phyloP scores from a whole-genome alignment of 2,113 vertebrate genomes.

The Eulemur macaco region DNA sequence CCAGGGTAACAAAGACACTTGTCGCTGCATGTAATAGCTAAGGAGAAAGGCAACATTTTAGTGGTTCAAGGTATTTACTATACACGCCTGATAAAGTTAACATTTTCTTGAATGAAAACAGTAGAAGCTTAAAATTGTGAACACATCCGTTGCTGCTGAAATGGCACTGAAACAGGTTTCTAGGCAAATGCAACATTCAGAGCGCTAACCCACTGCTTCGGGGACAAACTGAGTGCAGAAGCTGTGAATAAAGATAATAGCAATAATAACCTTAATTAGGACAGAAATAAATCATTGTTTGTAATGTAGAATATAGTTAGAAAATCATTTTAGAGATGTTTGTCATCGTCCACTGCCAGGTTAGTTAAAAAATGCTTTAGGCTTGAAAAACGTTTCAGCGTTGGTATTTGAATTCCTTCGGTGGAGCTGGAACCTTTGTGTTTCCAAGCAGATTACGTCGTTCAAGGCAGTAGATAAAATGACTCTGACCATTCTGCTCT shows the following conservation, averaged over 20 bases:
- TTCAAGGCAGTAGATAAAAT: accelerated
- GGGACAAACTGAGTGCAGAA: neutral
- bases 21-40: accelerated
- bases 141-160: neutral
- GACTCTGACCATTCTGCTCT: accelerated
- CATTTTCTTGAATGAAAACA: neutral
- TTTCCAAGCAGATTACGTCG: accelerated
- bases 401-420: neutral
- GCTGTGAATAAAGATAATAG: neutral
- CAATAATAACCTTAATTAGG: neutral
- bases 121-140: neutral
- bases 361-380: neutral
- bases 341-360: neutral
- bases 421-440: accelerated
- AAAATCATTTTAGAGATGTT: neutral
- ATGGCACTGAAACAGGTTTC: neutral
- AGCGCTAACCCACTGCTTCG: neutral
- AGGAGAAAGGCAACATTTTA: accelerated
- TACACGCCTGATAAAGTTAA: accelerated
- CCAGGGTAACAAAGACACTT: accelerated
- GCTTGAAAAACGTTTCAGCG: accelerated
- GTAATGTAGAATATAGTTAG: neutral
- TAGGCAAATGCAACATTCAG: neutral
- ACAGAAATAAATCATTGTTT: neutral
- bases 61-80: accelerated